Percentiles rank a stretch among this genome's conserved stretches.
phyloP scores from a whole-genome alignment of 2,888 invertebrate genomes.

The Plagodis pulveraria region DNA sequence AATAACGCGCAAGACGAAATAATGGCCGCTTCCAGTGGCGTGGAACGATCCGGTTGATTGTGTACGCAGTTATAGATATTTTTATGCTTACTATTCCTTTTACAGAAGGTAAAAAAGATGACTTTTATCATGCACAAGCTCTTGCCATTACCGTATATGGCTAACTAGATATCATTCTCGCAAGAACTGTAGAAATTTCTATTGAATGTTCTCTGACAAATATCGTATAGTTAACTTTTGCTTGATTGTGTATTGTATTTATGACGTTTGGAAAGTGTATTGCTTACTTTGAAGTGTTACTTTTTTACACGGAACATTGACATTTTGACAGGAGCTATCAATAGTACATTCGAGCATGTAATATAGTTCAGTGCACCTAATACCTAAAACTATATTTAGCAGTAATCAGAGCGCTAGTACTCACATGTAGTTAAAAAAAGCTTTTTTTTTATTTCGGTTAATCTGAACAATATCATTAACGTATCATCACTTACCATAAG shows the following conservation, averaged over 20 bases:
- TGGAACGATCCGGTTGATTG: slow-evolving; percentile 75
- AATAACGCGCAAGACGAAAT: slow-evolving; percentile 55
- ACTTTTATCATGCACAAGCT: slow-evolving; percentile 52
- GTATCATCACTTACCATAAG: no score
- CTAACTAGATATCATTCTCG: slow-evolving; percentile 40
- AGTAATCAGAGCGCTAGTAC: not conserved
- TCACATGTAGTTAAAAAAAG: no score
- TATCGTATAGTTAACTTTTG: slow-evolving; percentile 10
- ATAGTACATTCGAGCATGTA: slow-evolving; percentile 19
- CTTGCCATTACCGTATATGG: slow-evolving; percentile 48
- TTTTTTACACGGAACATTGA: slow-evolving; percentile 38
- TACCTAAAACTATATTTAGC: not conserved
- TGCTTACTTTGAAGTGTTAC: not conserved
- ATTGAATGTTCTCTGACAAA: slow-evolving; percentile 15
- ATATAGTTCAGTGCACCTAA: slow-evolving; percentile 11
- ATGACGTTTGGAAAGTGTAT: slow-evolving; percentile 16
- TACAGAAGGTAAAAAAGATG: slow-evolving; percentile 52
- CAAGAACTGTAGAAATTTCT: slow-evolving; percentile 26
- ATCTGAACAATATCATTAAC: no score
- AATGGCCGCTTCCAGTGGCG: slow-evolving; percentile 67
- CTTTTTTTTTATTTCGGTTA: no score
- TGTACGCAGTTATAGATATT: slow-evolving; percentile 60
- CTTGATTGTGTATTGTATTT: slow-evolving; percentile 1
- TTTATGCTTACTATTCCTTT: slow-evolving; percentile 48
- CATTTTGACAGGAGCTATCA: slow-evolving; percentile 40